Conservation (phyloP, 2,888 invertebrate species). For the Nemurella pictetii region DNA sequence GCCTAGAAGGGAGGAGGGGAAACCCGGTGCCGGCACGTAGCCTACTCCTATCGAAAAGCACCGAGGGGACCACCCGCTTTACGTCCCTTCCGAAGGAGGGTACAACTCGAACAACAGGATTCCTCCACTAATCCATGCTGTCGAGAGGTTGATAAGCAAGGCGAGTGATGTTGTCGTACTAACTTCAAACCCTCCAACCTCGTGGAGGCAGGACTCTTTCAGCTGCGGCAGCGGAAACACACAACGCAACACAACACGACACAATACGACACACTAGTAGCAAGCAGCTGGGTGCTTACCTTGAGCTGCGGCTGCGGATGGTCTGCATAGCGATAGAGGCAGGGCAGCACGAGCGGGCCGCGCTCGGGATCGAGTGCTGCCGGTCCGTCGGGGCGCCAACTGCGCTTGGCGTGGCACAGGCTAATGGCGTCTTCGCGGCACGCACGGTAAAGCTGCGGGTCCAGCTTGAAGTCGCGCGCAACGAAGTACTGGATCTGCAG, state of each 20-base stretch:
- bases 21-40: too few relatives aligned
- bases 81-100: too few relatives aligned
- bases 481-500: constrained; percentile 95
- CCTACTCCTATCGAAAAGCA: too few relatives aligned
- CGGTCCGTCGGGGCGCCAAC: constrained; percentile 69
- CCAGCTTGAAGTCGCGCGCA: constrained; percentile 90
- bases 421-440: constrained; percentile 86
- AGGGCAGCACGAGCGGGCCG: constrained; percentile 85
- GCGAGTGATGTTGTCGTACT: too few relatives aligned
- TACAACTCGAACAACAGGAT: too few relatives aligned
- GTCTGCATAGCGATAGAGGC: constrained; percentile 72
- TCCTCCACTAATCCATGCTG: too few relatives aligned
- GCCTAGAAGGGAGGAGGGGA: too few relatives aligned
- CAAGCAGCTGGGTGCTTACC: constrained; percentile 24
- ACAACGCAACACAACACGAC: too few relatives aligned
- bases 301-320: constrained; percentile 49
- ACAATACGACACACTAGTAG: neutral
- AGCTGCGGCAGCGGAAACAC: constrained; percentile 53
- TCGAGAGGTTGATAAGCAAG: too few relatives aligned
- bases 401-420: constrained; percentile 75
- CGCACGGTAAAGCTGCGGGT: constrained; percentile 83
- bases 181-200: too few relatives aligned
- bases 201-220: constrained; percentile 61
- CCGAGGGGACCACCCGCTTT: too few relatives aligned
- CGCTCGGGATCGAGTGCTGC: constrained; percentile 72